Conservation (phyloP, 2,888 invertebrate genomes). For the Yponomeuta evonymella region DNA sequence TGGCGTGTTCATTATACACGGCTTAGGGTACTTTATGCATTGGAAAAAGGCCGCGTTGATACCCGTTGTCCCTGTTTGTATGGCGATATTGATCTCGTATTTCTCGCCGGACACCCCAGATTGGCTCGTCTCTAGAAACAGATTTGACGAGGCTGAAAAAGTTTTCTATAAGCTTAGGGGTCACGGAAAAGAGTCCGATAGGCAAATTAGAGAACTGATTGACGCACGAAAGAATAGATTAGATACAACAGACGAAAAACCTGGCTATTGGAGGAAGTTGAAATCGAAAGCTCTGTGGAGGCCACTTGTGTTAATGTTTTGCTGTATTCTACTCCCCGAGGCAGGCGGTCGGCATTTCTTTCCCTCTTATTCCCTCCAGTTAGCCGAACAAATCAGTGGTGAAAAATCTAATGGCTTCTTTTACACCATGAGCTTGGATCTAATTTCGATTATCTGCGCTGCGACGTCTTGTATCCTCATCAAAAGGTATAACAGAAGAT, state of each 20-base stretch:
- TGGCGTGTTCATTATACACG: constrained; percentile 12
- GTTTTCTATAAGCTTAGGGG: constrained; percentile 11
- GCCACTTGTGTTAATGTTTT: constrained; percentile 16
- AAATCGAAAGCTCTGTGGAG: constrained; percentile 19
- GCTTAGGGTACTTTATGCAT: constrained; percentile 12
- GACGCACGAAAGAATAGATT: background rate
- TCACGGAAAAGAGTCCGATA: background rate
- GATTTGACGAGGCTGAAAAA: constrained; percentile 14
- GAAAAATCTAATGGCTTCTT: constrained; percentile 17
- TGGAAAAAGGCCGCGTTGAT: constrained; percentile 9
- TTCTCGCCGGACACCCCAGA: constrained; percentile 13
- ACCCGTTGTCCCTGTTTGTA: background rate
- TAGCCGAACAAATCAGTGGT: constrained; percentile 17
- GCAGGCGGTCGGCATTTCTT: constrained; percentile 19
- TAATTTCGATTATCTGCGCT: constrained; percentile 9
- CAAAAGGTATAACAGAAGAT: constrained; percentile 14
- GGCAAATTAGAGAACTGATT: constrained; percentile 6
- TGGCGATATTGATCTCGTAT: background rate
- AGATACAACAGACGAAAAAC: background rate
- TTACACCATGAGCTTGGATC: constrained; percentile 14
- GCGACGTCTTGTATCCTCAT: background rate
- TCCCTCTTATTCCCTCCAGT: constrained; percentile 18
- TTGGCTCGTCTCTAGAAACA: constrained; percentile 6
- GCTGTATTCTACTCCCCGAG: constrained; percentile 14
- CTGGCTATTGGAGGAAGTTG: background rate